phyloP scores from a whole-genome alignment of 2,888 invertebrate genomes.

The Acrocyrtus sp. region DNA sequence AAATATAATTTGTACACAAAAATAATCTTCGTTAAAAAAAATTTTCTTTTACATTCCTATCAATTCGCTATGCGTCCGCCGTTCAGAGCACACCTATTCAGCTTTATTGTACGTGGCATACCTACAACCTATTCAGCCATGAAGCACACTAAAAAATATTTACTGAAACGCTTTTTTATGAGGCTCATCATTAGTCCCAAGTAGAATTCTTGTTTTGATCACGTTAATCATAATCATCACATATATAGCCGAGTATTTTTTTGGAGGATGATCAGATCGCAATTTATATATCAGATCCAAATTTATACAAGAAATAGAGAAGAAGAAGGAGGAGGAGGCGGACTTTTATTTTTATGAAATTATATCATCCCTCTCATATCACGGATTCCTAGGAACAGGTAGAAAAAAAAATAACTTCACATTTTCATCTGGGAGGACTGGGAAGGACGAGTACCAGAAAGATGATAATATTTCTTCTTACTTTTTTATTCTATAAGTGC shows the following conservation, averaged over 20 bases:
- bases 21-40: constrained; percentile 1
- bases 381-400: constrained; percentile 1
- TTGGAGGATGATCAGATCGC: not conserved
- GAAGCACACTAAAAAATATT: not conserved
- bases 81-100: not conserved
- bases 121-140: not conserved
- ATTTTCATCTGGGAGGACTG: not conserved
- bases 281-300: not conserved
- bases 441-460: too few relatives aligned
- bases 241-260: too few relatives aligned
- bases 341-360: not conserved
- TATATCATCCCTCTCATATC: not conserved
- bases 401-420: not conserved
- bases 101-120: not conserved
- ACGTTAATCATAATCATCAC: constrained; percentile 7
- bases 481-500: too few relatives aligned
- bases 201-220: not conserved
- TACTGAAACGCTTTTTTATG: not conserved
- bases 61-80: not conserved
- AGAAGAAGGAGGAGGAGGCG: constrained; percentile 11
- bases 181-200: not conserved
- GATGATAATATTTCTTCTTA: too few relatives aligned
- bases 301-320: not conserved
- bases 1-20: constrained; percentile 28
- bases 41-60: constrained; percentile 12